phyloP scores from a whole-genome alignment of 2,113 vertebrate species.

The Aspiorhynchus laticeps region DNA sequence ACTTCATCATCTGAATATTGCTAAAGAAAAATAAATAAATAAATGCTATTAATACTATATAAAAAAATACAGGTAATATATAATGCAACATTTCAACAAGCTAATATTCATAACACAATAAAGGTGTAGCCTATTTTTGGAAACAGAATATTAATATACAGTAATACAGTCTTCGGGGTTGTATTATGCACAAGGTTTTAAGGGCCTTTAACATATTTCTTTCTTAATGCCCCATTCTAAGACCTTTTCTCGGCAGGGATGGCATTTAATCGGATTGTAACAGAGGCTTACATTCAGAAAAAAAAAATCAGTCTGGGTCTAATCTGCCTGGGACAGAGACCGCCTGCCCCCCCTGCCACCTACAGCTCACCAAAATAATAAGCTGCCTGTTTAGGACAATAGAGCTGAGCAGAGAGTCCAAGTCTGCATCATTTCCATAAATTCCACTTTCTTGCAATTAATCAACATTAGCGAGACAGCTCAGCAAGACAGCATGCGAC shows the following conservation, averaged over 20 bases:
- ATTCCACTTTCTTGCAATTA: conserved; percentile 20
- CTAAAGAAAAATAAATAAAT: not conserved
- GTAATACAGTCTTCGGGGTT: not conserved
- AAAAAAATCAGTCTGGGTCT: conserved; percentile 41
- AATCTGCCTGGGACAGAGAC: conserved; percentile 34
- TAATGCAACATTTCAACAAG: not conserved
- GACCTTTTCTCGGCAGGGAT: not conserved
- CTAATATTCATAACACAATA: not conserved
- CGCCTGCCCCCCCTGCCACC: not conserved
- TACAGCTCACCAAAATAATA: not conserved
- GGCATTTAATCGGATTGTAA: conserved; percentile 57
- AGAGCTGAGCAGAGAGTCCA: not conserved
- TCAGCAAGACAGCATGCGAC: not conserved
- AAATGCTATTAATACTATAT: not conserved
- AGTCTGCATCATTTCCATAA: conserved; percentile 10
- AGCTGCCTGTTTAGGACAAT: not conserved
- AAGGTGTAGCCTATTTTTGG: not conserved
- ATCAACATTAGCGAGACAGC: conserved; percentile 4
- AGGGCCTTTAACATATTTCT: not conserved
- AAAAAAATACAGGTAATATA: not conserved
- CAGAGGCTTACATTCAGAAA: conserved; percentile 40
- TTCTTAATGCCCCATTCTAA: conserved; percentile 10
- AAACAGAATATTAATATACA: not conserved
- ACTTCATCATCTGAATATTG: not conserved
- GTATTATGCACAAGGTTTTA: not conserved